Conservation (phyloP, 1,140 invertebrate genomes). For the Metaphire vulgaris region DNA sequence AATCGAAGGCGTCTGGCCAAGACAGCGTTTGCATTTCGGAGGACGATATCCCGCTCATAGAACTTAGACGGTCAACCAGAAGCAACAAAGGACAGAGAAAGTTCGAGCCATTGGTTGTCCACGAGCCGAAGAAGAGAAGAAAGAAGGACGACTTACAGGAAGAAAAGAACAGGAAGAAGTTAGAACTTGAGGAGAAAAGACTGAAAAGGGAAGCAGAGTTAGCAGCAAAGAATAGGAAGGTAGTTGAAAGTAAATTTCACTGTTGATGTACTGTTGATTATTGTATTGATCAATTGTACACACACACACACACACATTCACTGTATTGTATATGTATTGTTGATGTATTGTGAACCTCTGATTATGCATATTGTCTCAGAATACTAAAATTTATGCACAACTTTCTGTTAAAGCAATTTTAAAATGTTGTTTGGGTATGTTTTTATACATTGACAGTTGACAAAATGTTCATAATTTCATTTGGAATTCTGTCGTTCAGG, state of each 20-base stretch:
- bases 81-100: slow-evolving; percentile 65
- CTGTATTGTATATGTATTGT: too few relatives aligned
- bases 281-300: too few relatives aligned
- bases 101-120: slow-evolving; percentile 54
- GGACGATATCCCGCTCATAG: neutral
- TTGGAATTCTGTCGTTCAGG: too few relatives aligned
- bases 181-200: slow-evolving; percentile 50
- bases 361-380: too few relatives aligned
- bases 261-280: neutral
- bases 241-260: neutral
- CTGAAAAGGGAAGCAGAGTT: slow-evolving; percentile 31
- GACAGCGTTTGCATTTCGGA: slow-evolving; percentile 10
- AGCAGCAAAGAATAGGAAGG: slow-evolving; percentile 10
- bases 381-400: too few relatives aligned
- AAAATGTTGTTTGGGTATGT: too few relatives aligned
- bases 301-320: too few relatives aligned
- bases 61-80: slow-evolving; percentile 37
- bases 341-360: too few relatives aligned
- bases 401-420: too few relatives aligned
- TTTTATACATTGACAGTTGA: too few relatives aligned
- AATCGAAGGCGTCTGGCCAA: neutral
- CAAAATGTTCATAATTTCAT: too few relatives aligned
- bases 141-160: slow-evolving; percentile 59
- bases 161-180: slow-evolving; percentile 58
- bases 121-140: slow-evolving; percentile 31